These are phyloP conservation scores for Percina caprodes DNA, from an alignment of 2,113 vertebrate genomes.

Conservation along the genomic window DNA sequence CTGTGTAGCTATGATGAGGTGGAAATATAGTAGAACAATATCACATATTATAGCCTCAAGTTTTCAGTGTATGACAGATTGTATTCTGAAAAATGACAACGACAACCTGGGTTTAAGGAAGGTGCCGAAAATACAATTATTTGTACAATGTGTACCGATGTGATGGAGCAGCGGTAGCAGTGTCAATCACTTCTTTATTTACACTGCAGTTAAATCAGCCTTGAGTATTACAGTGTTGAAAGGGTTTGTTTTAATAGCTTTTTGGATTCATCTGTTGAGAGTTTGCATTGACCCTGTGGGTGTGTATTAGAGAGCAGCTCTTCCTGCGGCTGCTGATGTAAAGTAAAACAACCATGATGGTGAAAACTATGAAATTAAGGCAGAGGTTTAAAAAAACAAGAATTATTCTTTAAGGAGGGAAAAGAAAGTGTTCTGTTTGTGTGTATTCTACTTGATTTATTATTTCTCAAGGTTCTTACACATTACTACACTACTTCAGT, in stretches of 20 bases:
- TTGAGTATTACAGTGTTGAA: conserved; percentile 50
- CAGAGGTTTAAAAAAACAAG: conserved; percentile 20
- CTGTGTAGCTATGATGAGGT: neutral
- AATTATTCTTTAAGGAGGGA: conserved; percentile 18
- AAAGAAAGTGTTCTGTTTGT: conserved; percentile 9
- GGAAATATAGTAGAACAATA: neutral
- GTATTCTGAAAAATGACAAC: neutral
- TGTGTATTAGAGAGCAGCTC: conserved; percentile 37
- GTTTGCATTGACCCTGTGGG: conserved; percentile 49
- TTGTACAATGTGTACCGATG: neutral
- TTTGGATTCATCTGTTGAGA: conserved; percentile 54
- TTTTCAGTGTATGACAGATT: neutral
- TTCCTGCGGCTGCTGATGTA: conserved; percentile 30
- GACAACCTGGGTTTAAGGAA: neutral
- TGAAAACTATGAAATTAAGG: conserved; percentile 53
- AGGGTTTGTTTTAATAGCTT: conserved; percentile 63
- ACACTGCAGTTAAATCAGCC: conserved; percentile 60
- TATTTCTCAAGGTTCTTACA: conserved; percentile 45
- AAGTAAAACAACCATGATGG: conserved; percentile 23
- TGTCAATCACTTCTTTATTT: conserved; percentile 13
- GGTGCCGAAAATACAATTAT: neutral
- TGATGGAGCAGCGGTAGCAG: conserved; percentile 20
- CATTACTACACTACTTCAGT: conserved; percentile 31
- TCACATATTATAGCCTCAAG: too few species aligned
- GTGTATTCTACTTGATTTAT: conserved; percentile 44